Percentiles rank a stretch among this genome's conserved stretches.
Evolutionary conservation across 1,140 invertebrate species (phyloP).

Genomic region (Apis cerana): DNA sequence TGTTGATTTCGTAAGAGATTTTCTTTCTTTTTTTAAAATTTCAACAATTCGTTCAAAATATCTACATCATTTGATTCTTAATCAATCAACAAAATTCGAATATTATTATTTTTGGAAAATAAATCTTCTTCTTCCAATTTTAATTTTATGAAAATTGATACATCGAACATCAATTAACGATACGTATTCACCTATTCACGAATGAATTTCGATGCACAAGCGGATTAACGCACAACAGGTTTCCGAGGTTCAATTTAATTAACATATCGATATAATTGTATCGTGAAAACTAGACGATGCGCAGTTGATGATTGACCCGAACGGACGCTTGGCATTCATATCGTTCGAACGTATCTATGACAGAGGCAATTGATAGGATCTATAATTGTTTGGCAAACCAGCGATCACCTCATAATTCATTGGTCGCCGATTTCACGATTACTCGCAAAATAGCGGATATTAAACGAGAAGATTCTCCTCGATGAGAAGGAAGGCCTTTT

Average conservation of each 20-base stretch:
- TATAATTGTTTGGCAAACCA: slow-evolving; percentile 23
- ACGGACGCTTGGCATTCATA: neutral
- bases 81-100: no score
- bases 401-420: slow-evolving; percentile 34
- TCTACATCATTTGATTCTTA: no score
- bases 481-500: neutral
- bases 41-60: no score
- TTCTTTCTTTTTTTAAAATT: no score
- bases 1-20: no score
- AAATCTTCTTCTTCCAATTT: no score
- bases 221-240: slow-evolving; percentile 21
- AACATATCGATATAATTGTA: slow-evolving; percentile 57
- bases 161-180: neutral
- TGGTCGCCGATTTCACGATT: neutral
- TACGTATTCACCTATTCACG: neutral
- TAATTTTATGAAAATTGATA: neutral
- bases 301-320: neutral
- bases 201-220: neutral
- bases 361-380: slow-evolving; percentile 18
- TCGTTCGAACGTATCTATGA: slow-evolving; percentile 5
- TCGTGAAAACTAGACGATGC: slow-evolving; percentile 1
- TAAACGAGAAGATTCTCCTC: slow-evolving; percentile 1
- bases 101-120: neutral
- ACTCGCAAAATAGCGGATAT: slow-evolving; percentile 30
- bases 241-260: slow-evolving; percentile 36